Evolutionary conservation across 1,140 invertebrate genomes (phyloP).

Genomic region (Brevipalpus yothersi): DNA sequence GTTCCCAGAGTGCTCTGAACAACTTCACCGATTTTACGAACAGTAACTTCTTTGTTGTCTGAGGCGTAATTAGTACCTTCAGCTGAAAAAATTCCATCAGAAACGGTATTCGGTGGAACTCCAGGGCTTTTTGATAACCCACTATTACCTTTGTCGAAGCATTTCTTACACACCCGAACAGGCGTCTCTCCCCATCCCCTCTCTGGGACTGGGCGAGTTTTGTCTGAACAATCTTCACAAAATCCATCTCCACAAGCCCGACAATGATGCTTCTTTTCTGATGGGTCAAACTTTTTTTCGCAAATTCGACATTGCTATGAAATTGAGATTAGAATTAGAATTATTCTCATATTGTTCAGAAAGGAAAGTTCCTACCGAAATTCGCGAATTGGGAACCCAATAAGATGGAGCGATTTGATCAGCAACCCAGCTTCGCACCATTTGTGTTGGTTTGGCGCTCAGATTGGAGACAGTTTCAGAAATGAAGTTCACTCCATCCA

Average conservation of each 20-base stretch:
- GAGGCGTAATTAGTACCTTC: not conserved
- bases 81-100: not conserved
- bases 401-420: constrained; percentile 52
- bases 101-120: not conserved
- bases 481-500: constrained; percentile 44
- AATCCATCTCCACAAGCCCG: constrained; percentile 46
- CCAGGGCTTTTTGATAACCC: too few species aligned
- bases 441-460: constrained; percentile 39
- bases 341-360: not conserved
- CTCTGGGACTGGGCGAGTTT: constrained; percentile 31
- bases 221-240: constrained; percentile 35
- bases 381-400: constrained; percentile 52
- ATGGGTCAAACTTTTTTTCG: constrained; percentile 21
- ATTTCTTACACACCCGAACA: constrained; percentile 40
- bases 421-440: constrained; percentile 40
- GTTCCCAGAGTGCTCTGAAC: constrained; percentile 21
- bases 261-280: constrained; percentile 45
- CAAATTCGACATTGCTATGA: constrained; percentile 37
- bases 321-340: not conserved
- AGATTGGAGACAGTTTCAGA: constrained; percentile 40
- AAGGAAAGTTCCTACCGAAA: constrained; percentile 24
- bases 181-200: constrained; percentile 33
- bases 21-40: constrained; percentile 22
- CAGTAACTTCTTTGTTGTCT: constrained; percentile 13
- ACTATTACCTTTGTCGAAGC: constrained; percentile 15